Percentiles rank a stretch among this genome's conserved stretches.
These are phyloP conservation scores for Cladopsammia gracilis DNA, from an alignment of 64 coral and sea anemone genomes.

Conservation along the genomic window DNA sequence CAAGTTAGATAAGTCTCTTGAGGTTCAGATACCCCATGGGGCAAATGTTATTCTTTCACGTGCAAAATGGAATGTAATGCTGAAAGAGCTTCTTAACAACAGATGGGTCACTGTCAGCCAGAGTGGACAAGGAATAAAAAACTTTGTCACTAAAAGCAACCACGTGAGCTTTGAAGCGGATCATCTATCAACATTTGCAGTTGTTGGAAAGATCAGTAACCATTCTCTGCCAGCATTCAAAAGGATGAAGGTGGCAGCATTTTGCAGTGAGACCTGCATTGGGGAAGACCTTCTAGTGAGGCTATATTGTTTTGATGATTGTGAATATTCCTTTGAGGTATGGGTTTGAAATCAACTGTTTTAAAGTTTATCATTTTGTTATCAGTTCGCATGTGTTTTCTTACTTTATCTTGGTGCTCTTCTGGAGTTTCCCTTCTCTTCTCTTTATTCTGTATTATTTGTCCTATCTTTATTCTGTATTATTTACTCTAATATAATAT, in stretches of 20 bases:
- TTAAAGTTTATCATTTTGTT: too few species aligned
- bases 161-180: constrained; percentile 27
- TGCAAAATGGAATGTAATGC: constrained; percentile 12
- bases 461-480: too few species aligned
- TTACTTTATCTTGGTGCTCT: too few species aligned
- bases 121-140: not conserved
- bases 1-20: not conserved
- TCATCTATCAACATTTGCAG: constrained; percentile 28
- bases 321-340: constrained; percentile 42
- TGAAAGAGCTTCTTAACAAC: not conserved
- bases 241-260: constrained; percentile 53
- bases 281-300: constrained; percentile 36
- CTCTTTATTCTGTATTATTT: too few species aligned
- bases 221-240: not conserved
- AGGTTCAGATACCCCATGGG: constrained; percentile 46
- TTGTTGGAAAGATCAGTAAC: constrained; percentile 12
- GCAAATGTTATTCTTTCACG: not conserved
- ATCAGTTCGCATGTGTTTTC: too few species aligned
- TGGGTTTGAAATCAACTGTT: not conserved
- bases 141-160: constrained; percentile 23
- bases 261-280: constrained; percentile 19
- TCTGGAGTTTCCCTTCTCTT: too few species aligned
- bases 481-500: too few species aligned
- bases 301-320: constrained; percentile 56
- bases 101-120: not conserved